Conservation (phyloP, 92 coral and sea anemone species). For the Zoanthus solanderi region DNA sequence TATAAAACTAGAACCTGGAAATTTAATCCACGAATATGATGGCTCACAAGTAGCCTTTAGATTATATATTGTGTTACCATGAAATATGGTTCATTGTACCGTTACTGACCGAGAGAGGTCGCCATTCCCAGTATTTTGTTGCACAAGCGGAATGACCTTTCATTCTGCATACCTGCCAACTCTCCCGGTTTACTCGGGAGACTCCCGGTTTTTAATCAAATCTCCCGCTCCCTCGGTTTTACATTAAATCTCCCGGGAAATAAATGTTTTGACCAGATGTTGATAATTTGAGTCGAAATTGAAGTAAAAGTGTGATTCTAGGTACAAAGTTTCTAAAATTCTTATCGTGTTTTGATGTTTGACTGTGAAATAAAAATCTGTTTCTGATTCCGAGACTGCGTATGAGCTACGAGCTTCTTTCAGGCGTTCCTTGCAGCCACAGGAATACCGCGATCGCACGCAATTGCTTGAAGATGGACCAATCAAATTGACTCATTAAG, state of each 20-base stretch:
- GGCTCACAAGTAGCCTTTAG: no score
- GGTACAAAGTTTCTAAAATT: conserved; percentile 22
- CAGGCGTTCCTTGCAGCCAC: background rate
- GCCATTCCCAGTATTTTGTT: no score
- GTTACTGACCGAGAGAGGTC: no score
- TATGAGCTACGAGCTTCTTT: background rate
- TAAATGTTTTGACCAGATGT: conserved; percentile 16
- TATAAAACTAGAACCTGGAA: no score
- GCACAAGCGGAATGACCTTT: no score
- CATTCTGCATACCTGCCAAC: no score
- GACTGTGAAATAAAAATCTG: background rate
- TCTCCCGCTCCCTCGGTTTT: background rate
- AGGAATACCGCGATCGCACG: conserved; percentile 10
- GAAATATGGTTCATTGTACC: no score
- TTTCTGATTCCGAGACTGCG: background rate
- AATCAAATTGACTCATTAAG: conserved; percentile 19
- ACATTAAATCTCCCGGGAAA: conserved; percentile 12
- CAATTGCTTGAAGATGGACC: conserved; percentile 17
- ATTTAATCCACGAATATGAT: no score
- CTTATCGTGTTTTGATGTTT: conserved; percentile 16
- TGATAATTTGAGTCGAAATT: conserved; percentile 3
- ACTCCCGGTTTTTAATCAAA: no score
- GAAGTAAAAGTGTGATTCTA: background rate
- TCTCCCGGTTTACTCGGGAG: no score
- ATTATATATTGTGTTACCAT: no score